Evolutionary conservation across 1,140 invertebrate genomes (phyloP), one percentile per base, ranked within the genome.

Genomic region (Halictus rubicundus): DNA sequence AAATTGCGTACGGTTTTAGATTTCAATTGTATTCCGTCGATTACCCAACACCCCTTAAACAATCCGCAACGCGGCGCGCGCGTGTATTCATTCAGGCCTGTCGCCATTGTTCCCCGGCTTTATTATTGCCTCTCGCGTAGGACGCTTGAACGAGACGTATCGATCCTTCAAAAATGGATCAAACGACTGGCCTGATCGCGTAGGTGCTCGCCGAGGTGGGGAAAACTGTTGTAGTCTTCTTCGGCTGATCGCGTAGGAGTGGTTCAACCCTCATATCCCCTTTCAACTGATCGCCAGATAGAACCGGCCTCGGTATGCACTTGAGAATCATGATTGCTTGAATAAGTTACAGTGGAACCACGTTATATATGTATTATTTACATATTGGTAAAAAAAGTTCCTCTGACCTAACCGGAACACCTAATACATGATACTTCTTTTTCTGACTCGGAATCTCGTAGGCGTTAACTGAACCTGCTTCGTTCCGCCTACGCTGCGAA

Each of bases 111-210:
- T 8, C 32, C 57, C 4, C 54, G 21, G 39, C 42, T 25, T 79
- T 74, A 60, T 79, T 66, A 66, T 66, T 60, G 63, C 39, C 39
- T 37, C 37, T 74, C 59, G 70, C 77, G 63, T 74, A 61, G 61
- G 10, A 54, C 46, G 39, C 39, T 66, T 42, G 52, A 79, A 66
- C 27, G 21, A 25, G 52, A 49, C 61, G 61, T 66, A 79, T 79
- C 77, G 77, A 79, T 79, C 52, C 8, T 10, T 66, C 6, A 27
- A 73, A 79, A 79, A 79, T 79, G 64, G 70, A 79, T 79, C 77
- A 27, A 79, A 72, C 61, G 49, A n/a, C 10, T 42, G 19, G 16
- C 23, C 0, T 14, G 46, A 78, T 64, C 76, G 68, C 23, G n/a
- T 63, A 70, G 66, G 42, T 19, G 59, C 54, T 46, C 32, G 32